Evolutionary conservation across 2,113 vertebrate genomes (phyloP).

Genomic region (Sphyrna mokarran): DNA sequence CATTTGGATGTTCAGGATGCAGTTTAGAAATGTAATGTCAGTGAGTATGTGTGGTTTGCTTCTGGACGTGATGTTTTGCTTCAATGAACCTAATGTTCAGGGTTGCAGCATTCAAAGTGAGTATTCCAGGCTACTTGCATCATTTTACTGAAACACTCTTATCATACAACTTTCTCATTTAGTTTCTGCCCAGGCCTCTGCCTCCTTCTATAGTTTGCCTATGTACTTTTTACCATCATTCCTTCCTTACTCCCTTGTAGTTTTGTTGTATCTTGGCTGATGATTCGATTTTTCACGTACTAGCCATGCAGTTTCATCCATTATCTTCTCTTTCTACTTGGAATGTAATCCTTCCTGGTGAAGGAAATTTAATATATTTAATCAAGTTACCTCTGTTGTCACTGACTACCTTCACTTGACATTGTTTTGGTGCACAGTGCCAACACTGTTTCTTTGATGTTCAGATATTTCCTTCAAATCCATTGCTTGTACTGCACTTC

Average conservation of each 20-base stretch:
- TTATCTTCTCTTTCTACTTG: neutral
- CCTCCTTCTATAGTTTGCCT: neutral
- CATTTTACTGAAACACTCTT: neutral
- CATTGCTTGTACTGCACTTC: neutral
- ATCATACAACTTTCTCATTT: neutral
- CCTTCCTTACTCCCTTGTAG: neutral
- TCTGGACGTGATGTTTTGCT: neutral
- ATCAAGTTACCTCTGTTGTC: no score
- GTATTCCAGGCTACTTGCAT: neutral
- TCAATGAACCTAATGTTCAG: neutral
- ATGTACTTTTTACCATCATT: neutral
- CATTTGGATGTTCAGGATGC: no score
- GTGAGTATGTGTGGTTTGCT: neutral
- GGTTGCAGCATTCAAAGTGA: neutral
- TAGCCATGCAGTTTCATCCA: neutral
- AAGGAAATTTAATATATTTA: neutral
- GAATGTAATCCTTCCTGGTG: neutral
- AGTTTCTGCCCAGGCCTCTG: neutral
- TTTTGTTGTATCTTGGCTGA: neutral
- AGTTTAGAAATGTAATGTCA: neutral
- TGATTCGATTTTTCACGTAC: neutral
- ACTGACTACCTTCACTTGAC: neutral
- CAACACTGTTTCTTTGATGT: neutral
- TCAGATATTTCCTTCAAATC: neutral
- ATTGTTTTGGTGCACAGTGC: neutral